These are phyloP conservation scores for Drosophila anceps DNA, from an alignment of 2,888 invertebrate species.

Conservation along the genomic window DNA sequence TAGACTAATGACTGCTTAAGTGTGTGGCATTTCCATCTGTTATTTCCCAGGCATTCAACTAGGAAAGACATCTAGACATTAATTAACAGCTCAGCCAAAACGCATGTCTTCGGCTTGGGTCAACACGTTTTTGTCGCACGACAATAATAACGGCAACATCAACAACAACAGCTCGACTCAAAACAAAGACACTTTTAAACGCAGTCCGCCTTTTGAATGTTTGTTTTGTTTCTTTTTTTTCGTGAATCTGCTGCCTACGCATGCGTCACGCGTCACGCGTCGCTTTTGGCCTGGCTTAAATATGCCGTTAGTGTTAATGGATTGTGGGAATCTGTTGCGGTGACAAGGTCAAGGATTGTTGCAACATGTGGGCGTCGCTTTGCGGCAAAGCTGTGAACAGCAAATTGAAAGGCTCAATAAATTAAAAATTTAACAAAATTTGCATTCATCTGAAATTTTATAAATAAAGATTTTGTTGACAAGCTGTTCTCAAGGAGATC, in stretches of 20 bases:
- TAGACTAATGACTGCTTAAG: conserved; percentile 54
- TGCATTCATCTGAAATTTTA: conserved; percentile 10
- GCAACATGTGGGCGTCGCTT: conserved; percentile 20
- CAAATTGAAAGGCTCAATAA: conserved; percentile 18
- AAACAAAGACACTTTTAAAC: conserved; percentile 64
- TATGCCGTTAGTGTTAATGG: conserved; percentile 54
- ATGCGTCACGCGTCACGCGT: conserved; percentile 46
- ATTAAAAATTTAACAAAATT: conserved; percentile 1
- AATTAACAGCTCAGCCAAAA: conserved; percentile 58
- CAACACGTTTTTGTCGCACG: conserved; percentile 50
- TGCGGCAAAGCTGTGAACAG: conserved; percentile 12
- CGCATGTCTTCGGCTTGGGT: conserved; percentile 36
- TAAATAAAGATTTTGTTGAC: conserved; percentile 12
- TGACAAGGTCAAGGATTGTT: conserved; percentile 72
- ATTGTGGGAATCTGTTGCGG: conserved; percentile 62
- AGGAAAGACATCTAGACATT: conserved; percentile 37
- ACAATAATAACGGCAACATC: conserved; percentile 10
- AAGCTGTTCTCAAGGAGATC: conserved; percentile 11
- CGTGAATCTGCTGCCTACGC: conserved; percentile 51
- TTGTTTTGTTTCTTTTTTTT: conserved; percentile 22
- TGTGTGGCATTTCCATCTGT: conserved; percentile 41
- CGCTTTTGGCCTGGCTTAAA: conserved; percentile 36
- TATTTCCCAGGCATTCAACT: conserved; percentile 55
- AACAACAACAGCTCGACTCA: conserved; percentile 14
- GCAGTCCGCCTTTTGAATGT: conserved; percentile 45